These are phyloP conservation scores for Sussaba pulchella DNA, from an alignment of 2,888 invertebrate species.

Conservation along the genomic window DNA sequence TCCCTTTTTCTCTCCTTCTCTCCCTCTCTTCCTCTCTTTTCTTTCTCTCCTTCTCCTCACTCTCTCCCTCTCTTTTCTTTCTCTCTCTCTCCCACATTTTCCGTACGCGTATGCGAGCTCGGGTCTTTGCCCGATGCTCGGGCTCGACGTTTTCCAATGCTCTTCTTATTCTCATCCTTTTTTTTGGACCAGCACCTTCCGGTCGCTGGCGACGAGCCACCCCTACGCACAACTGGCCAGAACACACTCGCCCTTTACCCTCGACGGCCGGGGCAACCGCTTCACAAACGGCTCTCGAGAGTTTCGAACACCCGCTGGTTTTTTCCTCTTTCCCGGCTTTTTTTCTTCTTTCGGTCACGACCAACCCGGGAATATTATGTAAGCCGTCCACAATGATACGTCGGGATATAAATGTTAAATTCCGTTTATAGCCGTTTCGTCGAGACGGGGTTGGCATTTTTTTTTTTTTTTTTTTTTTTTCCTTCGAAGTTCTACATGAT, in stretches of 20 bases:
- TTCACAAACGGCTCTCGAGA: conserved; percentile 43
- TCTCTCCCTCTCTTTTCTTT: not conserved
- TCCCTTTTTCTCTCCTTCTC: too few relatives aligned
- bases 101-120: conserved; percentile 8
- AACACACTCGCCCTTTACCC: conserved; percentile 60
- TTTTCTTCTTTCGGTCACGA: conserved; percentile 10
- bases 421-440: not conserved
- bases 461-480: too few relatives aligned
- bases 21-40: too few relatives aligned
- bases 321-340: conserved; percentile 24
- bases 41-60: too few relatives aligned
- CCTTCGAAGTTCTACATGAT: too few relatives aligned
- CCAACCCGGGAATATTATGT: conserved; percentile 68
- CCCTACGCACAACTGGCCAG: conserved; percentile 61
- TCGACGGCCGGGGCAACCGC: conserved; percentile 50
- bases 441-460: too few relatives aligned
- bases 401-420: conserved; percentile 1
- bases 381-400: conserved; percentile 62
- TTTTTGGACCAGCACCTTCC: conserved; percentile 61
- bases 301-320: conserved; percentile 47
- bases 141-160: conserved; percentile 62
- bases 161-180: conserved; percentile 49
- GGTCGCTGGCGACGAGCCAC: conserved; percentile 59
- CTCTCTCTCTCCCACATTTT: conserved; percentile 22
- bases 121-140: conserved; percentile 57